Evolutionary conservation across 2,888 invertebrate species (phyloP).

Genomic region (Apamea anceps): DNA sequence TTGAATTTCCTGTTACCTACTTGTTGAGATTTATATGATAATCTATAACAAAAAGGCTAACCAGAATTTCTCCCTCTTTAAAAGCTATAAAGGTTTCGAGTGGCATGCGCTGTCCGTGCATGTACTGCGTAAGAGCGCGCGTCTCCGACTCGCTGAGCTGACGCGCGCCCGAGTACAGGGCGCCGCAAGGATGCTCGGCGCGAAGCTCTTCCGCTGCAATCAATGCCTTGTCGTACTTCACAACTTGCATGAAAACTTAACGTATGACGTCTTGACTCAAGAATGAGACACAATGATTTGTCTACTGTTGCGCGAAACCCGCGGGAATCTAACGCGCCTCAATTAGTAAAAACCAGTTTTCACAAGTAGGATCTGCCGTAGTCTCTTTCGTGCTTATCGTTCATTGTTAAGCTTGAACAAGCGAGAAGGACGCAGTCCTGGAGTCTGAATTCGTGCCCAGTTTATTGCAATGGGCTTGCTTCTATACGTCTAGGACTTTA

Average conservation of each 20-base stretch:
- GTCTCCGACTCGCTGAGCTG: slow-evolving; percentile 87
- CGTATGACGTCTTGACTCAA: neutral
- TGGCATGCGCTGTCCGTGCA: slow-evolving; percentile 74
- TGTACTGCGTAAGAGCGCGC: slow-evolving; percentile 78
- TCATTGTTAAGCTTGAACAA: neutral
- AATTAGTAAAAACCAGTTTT: neutral
- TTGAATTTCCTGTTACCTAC: neutral
- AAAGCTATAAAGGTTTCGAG: slow-evolving; percentile 83
- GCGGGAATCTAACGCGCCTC: neutral
- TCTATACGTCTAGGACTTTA: neutral
- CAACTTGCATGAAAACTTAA: neutral
- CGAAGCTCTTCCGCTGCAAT: slow-evolving; percentile 82
- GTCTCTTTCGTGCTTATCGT: neutral
- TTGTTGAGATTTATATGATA: neutral
- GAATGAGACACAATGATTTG: neutral
- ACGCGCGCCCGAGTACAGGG: slow-evolving; percentile 81
- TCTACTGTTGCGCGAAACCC: neutral
- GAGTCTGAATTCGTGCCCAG: neutral
- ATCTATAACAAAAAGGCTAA: slow-evolving; percentile 63
- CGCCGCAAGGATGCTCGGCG: slow-evolving; percentile 84
- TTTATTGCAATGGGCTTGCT: neutral
- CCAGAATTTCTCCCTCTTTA: slow-evolving; percentile 86
- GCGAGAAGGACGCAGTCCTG: neutral
- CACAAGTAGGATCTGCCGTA: neutral
- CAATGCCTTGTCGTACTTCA: slow-evolving; percentile 27